A percentile compares a stretch with the other conserved stretches of the same genome.
Evolutionary conservation across 2,113 vertebrate species (phyloP).

Genomic region (Lampris megalopsis): DNA sequence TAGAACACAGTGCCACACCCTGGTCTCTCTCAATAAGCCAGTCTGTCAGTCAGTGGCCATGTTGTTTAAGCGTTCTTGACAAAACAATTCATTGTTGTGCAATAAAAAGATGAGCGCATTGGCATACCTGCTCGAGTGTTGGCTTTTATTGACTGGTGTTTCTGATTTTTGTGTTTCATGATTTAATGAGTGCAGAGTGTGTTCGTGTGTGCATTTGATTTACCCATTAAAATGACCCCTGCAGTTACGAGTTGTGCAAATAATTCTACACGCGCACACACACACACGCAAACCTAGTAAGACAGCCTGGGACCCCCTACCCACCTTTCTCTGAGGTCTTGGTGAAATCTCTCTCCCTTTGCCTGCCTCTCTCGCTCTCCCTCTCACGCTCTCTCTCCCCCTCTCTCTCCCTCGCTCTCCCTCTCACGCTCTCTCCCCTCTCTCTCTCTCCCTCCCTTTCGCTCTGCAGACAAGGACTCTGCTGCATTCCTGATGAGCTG

Average conservation of each 20-base stretch:
- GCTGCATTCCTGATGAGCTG: constrained; percentile 85
- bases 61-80: constrained; percentile 83
- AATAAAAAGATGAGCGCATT: constrained; percentile 92
- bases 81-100: constrained; percentile 86
- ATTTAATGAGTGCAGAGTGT: background rate
- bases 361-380: constrained; percentile 8
- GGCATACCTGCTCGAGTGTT: constrained; percentile 79
- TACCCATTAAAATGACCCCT: constrained; percentile 1
- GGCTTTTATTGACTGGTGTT: constrained; percentile 54
- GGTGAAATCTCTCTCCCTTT: constrained; percentile 56
- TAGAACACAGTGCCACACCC: constrained; percentile 74
- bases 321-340: constrained; percentile 52
- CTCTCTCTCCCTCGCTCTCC: constrained; percentile 24
- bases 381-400: constrained; percentile 10
- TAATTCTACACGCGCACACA: constrained; percentile 21
- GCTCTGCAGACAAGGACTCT: constrained; percentile 76
- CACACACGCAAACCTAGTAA: constrained; percentile 56
- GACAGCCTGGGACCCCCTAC: constrained; percentile 45
- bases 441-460: constrained; percentile 16
- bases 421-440: background rate
- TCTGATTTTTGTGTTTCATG: background rate
- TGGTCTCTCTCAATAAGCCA: constrained; percentile 82
- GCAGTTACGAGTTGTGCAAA: constrained; percentile 29
- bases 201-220: background rate
- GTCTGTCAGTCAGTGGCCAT: constrained; percentile 83